Percentiles rank a stretch among this genome's conserved stretches.
Conservation (phyloP, 2,888 invertebrate species). For the Epinotia ramella region DNA sequence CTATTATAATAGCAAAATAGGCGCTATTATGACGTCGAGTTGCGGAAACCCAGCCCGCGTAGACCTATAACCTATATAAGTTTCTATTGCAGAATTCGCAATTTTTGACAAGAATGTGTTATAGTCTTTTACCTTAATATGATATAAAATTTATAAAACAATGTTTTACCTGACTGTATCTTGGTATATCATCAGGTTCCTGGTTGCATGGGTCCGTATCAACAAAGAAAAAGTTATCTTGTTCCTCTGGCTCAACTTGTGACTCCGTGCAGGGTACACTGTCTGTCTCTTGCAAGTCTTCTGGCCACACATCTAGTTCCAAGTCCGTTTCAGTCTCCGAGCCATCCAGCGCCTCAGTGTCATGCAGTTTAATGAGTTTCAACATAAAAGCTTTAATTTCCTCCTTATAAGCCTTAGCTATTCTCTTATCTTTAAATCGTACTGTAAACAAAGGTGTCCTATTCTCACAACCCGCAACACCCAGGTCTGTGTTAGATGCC, state of each 20-base stretch:
- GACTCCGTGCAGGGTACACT: conserved; percentile 43
- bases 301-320: conserved; percentile 76
- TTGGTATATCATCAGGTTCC: conserved; percentile 62
- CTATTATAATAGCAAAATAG: too few relatives aligned
- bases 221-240: conserved; percentile 74
- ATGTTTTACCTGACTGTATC: conserved; percentile 68
- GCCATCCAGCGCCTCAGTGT: conserved; percentile 55
- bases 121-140: too few relatives aligned
- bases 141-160: background rate
- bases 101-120: too few relatives aligned
- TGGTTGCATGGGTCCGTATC: conserved; percentile 70
- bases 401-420: conserved; percentile 76
- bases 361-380: conserved; percentile 70
- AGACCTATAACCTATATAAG: too few relatives aligned
- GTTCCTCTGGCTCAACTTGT: conserved; percentile 50
- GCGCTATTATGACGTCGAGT: too few relatives aligned
- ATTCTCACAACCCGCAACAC: conserved; percentile 74
- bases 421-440: conserved; percentile 73
- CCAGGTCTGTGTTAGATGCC: conserved; percentile 65
- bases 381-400: conserved; percentile 79
- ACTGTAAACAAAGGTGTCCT: conserved; percentile 76
- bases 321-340: conserved; percentile 70
- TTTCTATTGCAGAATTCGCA: too few relatives aligned
- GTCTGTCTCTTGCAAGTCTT: conserved; percentile 63
- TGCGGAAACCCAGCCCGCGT: too few relatives aligned